A percentile compares a stretch with the other conserved stretches of the same genome.
These are phyloP conservation scores for Venustaconcha ellipsiformis DNA, from an alignment of 1,140 invertebrate species.

Conservation along the genomic window DNA sequence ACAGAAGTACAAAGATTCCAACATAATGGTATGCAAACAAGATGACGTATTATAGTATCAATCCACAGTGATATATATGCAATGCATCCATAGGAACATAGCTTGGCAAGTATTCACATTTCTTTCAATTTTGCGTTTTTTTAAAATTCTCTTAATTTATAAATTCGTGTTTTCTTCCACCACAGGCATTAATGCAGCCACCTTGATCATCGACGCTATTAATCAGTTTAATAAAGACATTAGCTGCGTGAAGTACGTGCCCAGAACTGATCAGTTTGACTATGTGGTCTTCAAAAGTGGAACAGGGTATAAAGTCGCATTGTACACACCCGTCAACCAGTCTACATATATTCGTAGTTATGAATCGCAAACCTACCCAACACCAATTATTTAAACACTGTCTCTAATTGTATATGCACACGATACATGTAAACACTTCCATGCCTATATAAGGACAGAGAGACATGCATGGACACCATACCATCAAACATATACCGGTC, in stretches of 20 bases:
- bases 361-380: too few relatives aligned
- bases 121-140: too few relatives aligned
- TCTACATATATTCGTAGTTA: too few relatives aligned
- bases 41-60: not conserved
- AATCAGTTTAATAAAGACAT: constrained; percentile 80
- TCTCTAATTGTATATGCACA: too few relatives aligned
- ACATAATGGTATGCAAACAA: not conserved
- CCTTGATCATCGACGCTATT: constrained; percentile 88
- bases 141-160: not conserved
- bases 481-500: too few relatives aligned
- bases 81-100: not conserved
- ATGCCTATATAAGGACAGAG: too few relatives aligned
- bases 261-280: constrained; percentile 84
- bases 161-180: not conserved
- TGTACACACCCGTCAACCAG: too few relatives aligned
- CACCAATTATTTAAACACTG: too few relatives aligned
- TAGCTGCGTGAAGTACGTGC: constrained; percentile 96
- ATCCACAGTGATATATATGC: too few relatives aligned
- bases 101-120: too few relatives aligned
- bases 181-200: constrained; percentile 19
- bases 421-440: too few relatives aligned
- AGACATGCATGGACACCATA: too few relatives aligned
- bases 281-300: constrained; percentile 96
- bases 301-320: constrained; percentile 80
- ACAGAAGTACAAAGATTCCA: not conserved